Evolutionary conservation across 2,113 vertebrate genomes (phyloP).

Genomic region (Nesogale talazaci): DNA sequence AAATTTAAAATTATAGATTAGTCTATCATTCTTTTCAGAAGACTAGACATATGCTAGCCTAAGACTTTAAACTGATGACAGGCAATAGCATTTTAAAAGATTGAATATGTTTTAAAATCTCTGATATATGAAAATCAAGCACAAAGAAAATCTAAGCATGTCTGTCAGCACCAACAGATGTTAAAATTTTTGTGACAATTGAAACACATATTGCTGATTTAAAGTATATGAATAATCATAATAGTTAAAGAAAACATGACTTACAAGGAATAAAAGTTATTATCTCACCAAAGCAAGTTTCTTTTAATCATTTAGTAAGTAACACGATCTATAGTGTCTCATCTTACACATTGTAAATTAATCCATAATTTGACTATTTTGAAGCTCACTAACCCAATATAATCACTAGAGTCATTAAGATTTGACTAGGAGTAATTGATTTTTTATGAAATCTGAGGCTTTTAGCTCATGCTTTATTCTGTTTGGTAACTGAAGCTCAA

Average conservation of each 20-base stretch:
- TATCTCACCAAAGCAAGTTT: constrained; percentile 37
- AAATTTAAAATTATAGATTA: constrained; percentile 55
- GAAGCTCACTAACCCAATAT: not conserved
- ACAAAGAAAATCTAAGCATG: not conserved
- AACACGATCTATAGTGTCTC: not conserved
- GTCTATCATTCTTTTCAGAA: constrained; percentile 36
- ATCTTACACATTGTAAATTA: constrained; percentile 31
- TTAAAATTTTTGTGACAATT: not conserved
- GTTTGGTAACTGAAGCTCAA: not conserved
- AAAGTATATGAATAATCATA: not conserved
- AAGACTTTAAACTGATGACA: constrained; percentile 31
- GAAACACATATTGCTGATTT: not conserved
- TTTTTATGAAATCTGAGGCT: not conserved
- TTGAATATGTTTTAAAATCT: constrained; percentile 13
- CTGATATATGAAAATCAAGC: constrained; percentile 1
- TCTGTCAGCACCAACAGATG: not conserved
- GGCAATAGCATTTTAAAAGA: constrained; percentile 4
- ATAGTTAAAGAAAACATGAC: not conserved
- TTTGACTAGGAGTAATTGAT: not conserved
- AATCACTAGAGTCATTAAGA: not conserved
- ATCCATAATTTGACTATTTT: constrained; percentile 15
- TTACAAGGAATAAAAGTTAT: constrained; percentile 4
- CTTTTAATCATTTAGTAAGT: constrained; percentile 29
- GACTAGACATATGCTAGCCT: constrained; percentile 9
- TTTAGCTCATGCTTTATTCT: not conserved